Percentiles rank a stretch among this genome's conserved stretches.
Evolutionary conservation across 2,888 invertebrate species (phyloP).

Genomic region (Neocrepidodera transversa): DNA sequence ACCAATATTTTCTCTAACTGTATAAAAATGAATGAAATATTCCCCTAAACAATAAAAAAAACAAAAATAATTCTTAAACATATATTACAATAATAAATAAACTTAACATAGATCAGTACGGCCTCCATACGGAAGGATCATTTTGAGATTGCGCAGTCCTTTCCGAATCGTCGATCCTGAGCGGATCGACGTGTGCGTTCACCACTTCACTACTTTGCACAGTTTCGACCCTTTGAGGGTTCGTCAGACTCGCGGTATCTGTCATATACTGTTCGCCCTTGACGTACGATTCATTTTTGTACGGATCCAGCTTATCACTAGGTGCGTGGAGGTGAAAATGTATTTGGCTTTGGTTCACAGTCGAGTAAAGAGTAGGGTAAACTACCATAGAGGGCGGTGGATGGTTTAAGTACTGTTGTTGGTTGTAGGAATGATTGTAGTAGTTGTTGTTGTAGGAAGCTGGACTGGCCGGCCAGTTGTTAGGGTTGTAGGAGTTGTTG

Average conservation of each 20-base stretch:
- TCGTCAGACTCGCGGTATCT: constrained; percentile 56
- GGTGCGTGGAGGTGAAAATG: constrained; percentile 78
- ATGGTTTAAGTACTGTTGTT: constrained; percentile 68
- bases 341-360: constrained; percentile 84
- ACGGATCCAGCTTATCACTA: constrained; percentile 71
- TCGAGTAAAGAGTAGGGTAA: constrained; percentile 78
- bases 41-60: too few species aligned
- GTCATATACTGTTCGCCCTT: constrained; percentile 71
- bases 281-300: constrained; percentile 72
- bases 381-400: constrained; percentile 71
- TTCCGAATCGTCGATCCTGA: constrained; percentile 45
- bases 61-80: constrained; percentile 15
- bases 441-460: constrained; percentile 65
- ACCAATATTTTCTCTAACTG: too few species aligned
- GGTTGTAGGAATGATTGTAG: constrained; percentile 70
- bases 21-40: too few species aligned
- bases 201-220: constrained; percentile 63
- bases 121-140: constrained; percentile 74
- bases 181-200: constrained; percentile 54
- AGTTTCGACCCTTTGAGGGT: constrained; percentile 68
- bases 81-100: constrained; percentile 33
- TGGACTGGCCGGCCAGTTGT: constrained; percentile 61
- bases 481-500: constrained; percentile 65
- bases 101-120: constrained; percentile 63
- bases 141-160: constrained; percentile 52